Evolutionary conservation across 2,888 invertebrate genomes (phyloP).

Genomic region (Drosophila anomalipes): DNA sequence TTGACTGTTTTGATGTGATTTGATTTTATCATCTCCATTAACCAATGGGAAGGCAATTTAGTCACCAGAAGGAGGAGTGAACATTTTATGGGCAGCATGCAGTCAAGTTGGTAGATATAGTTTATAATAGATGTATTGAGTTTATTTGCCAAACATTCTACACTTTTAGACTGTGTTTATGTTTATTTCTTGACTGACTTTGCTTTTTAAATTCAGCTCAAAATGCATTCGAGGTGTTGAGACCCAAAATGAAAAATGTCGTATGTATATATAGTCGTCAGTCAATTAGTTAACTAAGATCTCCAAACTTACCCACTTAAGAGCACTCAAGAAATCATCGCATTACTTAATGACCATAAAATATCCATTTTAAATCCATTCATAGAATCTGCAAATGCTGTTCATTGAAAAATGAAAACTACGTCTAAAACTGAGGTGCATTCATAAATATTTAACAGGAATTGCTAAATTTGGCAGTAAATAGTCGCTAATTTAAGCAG

Average conservation of each 20-base stretch:
- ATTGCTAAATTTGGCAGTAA: constrained; percentile 75
- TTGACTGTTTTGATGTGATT: constrained; percentile 41
- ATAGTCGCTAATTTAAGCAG: constrained; percentile 72
- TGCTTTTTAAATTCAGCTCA: neutral
- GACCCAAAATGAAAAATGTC: neutral
- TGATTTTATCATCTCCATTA: constrained; percentile 29
- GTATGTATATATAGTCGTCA: neutral
- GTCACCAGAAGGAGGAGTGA: constrained; percentile 27
- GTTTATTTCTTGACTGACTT: neutral
- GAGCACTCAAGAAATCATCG: neutral
- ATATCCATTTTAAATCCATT: constrained; percentile 44
- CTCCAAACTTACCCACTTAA: neutral
- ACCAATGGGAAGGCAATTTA: constrained; percentile 53
- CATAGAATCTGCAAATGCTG: constrained; percentile 45
- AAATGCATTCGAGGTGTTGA: neutral
- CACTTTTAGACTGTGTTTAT: neutral
- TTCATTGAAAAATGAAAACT: constrained; percentile 43
- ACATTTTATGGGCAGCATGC: neutral
- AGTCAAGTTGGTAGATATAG: neutral
- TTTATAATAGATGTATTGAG: neutral
- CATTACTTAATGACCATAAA: constrained; percentile 13
- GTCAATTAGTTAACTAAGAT: neutral
- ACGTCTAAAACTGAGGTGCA: constrained; percentile 57
- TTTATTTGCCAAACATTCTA: neutral
- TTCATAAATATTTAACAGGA: constrained; percentile 74